These are phyloP conservation scores for Cosmopolites sordidus DNA, from an alignment of 2,888 invertebrate genomes.

Conservation along the genomic window DNA sequence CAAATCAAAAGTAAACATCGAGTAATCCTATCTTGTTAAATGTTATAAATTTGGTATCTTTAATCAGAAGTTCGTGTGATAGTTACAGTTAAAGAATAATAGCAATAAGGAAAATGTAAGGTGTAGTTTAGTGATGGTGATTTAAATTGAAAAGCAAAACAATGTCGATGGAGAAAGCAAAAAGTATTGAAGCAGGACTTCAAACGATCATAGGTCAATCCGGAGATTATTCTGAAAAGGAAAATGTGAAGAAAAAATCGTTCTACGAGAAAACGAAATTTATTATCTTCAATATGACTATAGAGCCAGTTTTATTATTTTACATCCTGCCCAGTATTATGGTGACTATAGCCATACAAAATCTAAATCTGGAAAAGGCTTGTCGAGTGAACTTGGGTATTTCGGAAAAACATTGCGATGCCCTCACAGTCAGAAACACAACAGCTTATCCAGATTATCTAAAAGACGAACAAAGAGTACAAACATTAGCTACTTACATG, in stretches of 20 bases:
- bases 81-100: no score
- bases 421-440: conserved; percentile 65
- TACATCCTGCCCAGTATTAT: conserved; percentile 57
- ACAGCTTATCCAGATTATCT: conserved; percentile 57
- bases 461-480: conserved; percentile 47
- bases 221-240: conserved; percentile 29
- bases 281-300: conserved; percentile 60
- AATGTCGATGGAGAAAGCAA: conserved; percentile 44
- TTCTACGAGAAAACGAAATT: conserved; percentile 38
- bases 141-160: background rate
- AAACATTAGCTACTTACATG: conserved; percentile 43
- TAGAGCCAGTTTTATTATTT: conserved; percentile 66
- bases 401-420: conserved; percentile 66
- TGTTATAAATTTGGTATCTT: no score
- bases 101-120: no score
- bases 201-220: conserved; percentile 44
- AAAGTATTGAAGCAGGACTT: conserved; percentile 39
- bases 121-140: no score
- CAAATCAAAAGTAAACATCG: no score
- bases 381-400: conserved; percentile 73
- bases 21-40: no score
- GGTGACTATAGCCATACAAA: conserved; percentile 71
- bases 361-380: conserved; percentile 77
- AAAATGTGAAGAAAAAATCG: conserved; percentile 22
- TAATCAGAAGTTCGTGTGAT: no score